Conservation (phyloP, 1,140 invertebrate genomes). For the Caenorhabditis briggsae region DNA sequence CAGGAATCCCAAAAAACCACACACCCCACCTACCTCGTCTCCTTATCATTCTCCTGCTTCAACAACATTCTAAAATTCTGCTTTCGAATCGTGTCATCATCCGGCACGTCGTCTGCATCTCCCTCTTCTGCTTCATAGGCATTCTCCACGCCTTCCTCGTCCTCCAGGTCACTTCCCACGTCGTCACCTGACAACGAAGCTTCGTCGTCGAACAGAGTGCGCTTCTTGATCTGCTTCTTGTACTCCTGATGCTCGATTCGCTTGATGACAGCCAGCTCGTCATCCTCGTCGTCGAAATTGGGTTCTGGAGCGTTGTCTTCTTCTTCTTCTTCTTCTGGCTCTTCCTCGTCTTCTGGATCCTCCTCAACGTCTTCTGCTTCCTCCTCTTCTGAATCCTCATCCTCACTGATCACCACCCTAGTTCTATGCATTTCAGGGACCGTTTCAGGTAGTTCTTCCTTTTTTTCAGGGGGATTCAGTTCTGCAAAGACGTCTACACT, state of each 20-base stretch:
- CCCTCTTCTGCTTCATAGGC: constrained; percentile 64
- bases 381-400: constrained; percentile 34
- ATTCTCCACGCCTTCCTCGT: constrained; percentile 56
- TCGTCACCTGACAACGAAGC: constrained; percentile 63
- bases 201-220: constrained; percentile 64
- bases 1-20: too few species aligned
- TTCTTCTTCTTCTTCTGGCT: constrained; percentile 47
- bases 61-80: constrained; percentile 60
- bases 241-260: constrained; percentile 55
- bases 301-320: constrained; percentile 32
- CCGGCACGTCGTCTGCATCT: constrained; percentile 57
- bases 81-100: constrained; percentile 60
- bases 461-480: neutral
- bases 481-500: constrained; percentile 6
- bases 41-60: constrained; percentile 63
- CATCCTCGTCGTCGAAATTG: constrained; percentile 59
- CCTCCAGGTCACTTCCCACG: constrained; percentile 64
- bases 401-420: constrained; percentile 3
- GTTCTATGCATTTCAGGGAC: neutral
- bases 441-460: neutral
- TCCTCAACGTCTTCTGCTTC: constrained; percentile 37
- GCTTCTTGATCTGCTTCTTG: constrained; percentile 59
- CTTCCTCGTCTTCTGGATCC: constrained; percentile 16
- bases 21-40: neutral
- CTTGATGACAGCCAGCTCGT: constrained; percentile 61